Conservation (phyloP, 2,888 invertebrate genomes). For the Tanytarsus gracilentus region DNA sequence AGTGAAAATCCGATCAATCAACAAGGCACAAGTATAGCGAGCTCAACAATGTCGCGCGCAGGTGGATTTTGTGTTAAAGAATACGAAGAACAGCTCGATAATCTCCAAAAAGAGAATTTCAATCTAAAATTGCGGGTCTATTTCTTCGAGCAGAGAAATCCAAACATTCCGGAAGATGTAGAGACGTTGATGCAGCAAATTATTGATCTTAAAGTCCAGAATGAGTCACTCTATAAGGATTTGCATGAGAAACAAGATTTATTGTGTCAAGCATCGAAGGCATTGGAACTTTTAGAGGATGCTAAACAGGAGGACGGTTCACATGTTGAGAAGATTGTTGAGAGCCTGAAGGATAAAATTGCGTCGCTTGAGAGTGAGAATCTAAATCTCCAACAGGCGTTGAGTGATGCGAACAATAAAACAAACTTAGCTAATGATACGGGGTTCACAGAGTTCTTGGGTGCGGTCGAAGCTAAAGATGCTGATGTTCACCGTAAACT, state of each 20-base stretch:
- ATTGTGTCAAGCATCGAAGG: conserved; percentile 74
- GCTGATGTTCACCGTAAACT: conserved; percentile 3
- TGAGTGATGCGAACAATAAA: background rate
- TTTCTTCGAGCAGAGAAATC: conserved; percentile 66
- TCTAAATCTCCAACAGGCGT: background rate
- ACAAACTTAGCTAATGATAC: background rate
- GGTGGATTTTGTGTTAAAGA: conserved; percentile 43
- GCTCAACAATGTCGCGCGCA: background rate
- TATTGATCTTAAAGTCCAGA: conserved; percentile 62
- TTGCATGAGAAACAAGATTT: conserved; percentile 74
- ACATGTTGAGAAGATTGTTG: conserved; percentile 38
- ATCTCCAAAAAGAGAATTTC: conserved; percentile 83
- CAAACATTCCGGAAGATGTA: background rate
- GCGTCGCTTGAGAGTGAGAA: conserved; percentile 30
- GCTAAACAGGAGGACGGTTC: conserved; percentile 46
- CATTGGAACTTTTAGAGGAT: conserved; percentile 65
- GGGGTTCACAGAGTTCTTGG: conserved; percentile 17
- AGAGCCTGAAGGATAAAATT: conserved; percentile 40
- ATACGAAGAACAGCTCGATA: conserved; percentile 75
- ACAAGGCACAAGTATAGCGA: no score
- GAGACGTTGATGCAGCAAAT: conserved; percentile 47
- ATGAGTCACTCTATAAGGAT: conserved; percentile 65
- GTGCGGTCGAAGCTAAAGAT: conserved; percentile 3
- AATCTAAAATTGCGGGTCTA: conserved; percentile 83
- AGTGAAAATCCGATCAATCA: no score